Percentiles rank a stretch among this genome's conserved stretches.
Conservation (phyloP, 2,888 invertebrate species). For the Chrysina gloriosa region DNA sequence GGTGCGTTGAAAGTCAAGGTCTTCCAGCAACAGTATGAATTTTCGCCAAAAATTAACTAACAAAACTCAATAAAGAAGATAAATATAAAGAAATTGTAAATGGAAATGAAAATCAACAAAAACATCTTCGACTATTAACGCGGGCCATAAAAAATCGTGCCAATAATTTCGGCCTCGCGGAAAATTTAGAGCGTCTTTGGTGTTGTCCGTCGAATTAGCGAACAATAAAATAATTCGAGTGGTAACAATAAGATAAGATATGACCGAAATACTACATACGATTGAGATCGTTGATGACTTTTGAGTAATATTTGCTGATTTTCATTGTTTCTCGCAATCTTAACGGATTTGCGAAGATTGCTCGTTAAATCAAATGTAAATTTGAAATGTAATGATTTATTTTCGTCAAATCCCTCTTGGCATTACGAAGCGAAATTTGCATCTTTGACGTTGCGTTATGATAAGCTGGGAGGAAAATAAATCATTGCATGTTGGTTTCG, state of each 20-base stretch:
- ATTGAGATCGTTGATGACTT: background rate
- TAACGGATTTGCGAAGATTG: background rate
- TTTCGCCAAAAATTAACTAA: background rate
- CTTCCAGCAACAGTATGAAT: slow-evolving; percentile 7
- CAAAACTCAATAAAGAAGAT: too few relatives aligned
- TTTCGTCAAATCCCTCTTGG: too few relatives aligned
- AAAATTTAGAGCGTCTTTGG: too few relatives aligned
- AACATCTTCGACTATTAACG: background rate
- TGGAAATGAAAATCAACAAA: background rate
- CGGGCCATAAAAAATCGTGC: too few relatives aligned
- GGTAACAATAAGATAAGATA: background rate
- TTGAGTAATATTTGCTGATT: background rate
- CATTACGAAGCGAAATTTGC: too few relatives aligned
- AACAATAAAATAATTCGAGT: too few relatives aligned
- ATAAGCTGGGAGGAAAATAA: too few relatives aligned
- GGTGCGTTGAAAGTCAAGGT: background rate
- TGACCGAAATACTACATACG: too few relatives aligned
- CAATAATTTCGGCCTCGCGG: too few relatives aligned
- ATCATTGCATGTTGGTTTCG: too few relatives aligned
- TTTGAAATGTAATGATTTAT: background rate
- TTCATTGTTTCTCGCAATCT: slow-evolving; percentile 4
- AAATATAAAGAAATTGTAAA: background rate
- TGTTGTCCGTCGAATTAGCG: too few relatives aligned
- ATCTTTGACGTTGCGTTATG: too few relatives aligned
- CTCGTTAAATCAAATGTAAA: background rate